Evolutionary conservation across 2,888 invertebrate genomes (phyloP).

Genomic region (Euphydryas editha): DNA sequence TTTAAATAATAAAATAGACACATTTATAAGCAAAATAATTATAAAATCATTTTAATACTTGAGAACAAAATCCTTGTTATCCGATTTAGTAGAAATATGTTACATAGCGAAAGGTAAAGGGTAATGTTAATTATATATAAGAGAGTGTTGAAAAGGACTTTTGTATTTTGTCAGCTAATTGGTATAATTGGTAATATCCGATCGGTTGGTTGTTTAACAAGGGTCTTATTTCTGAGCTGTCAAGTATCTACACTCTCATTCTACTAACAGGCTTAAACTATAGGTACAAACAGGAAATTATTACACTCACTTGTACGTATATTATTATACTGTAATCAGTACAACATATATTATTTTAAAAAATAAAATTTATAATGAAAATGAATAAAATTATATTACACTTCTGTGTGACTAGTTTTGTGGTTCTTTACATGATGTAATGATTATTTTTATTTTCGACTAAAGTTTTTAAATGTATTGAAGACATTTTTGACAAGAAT

Average conservation of each 20-base stretch:
- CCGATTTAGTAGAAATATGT: not conserved
- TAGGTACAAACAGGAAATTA: not conserved
- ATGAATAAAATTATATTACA: too few relatives aligned
- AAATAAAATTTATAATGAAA: too few relatives aligned
- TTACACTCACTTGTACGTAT: not conserved
- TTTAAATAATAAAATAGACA: too few relatives aligned
- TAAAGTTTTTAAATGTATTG: too few relatives aligned
- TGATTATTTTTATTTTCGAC: too few relatives aligned
- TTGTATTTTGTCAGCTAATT: not conserved
- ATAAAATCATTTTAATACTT: too few relatives aligned
- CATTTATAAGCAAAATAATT: too few relatives aligned
- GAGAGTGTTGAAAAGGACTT: not conserved
- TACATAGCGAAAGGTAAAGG: not conserved
- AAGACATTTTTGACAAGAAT: too few relatives aligned
- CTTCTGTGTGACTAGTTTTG: too few relatives aligned
- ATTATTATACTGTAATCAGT: too few relatives aligned
- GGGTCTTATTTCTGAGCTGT: not conserved
- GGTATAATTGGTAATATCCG: not conserved
- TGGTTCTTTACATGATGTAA: too few relatives aligned
- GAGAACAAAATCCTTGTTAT: not conserved
- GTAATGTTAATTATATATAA: not conserved
- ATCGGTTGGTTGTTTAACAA: not conserved
- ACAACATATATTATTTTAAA: too few relatives aligned
- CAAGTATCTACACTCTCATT: not conserved
- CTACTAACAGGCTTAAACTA: not conserved